These are phyloP conservation scores for Molossus molossus DNA, from an alignment of 2,797 vertebrate genomes.

Conservation along the genomic window DNA sequence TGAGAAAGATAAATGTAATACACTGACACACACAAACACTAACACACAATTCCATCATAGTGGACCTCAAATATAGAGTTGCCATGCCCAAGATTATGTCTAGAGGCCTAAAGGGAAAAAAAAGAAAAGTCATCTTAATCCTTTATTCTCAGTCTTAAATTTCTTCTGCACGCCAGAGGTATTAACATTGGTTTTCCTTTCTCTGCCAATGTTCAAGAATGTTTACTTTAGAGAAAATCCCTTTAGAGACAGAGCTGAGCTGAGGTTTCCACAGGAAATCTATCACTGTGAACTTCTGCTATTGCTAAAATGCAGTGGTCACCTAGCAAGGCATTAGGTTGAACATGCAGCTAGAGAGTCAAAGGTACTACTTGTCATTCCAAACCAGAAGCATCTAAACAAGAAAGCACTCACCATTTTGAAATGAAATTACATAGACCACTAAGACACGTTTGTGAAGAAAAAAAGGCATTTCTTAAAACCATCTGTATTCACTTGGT, in stretches of 20 bases:
- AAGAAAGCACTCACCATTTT: not conserved
- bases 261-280: conserved; percentile 57
- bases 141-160: conserved; percentile 31
- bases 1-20: not conserved
- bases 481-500: not conserved
- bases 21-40: not conserved
- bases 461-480: conserved; percentile 47
- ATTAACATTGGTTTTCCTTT: conserved; percentile 56
- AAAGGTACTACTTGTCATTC: not conserved
- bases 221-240: conserved; percentile 67
- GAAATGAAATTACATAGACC: not conserved
- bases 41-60: not conserved
- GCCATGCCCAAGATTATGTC: not conserved
- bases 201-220: conserved; percentile 60
- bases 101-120: not conserved
- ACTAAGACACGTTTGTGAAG: conserved; percentile 38
- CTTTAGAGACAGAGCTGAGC: not conserved
- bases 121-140: conserved; percentile 47
- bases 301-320: not conserved
- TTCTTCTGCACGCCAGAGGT: not conserved
- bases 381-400: conserved; percentile 50
- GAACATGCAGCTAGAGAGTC: not conserved
- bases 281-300: not conserved
- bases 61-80: not conserved
- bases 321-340: not conserved